phyloP scores from a whole-genome alignment of 2,113 vertebrate species.

The Callospermophilus lateralis region DNA sequence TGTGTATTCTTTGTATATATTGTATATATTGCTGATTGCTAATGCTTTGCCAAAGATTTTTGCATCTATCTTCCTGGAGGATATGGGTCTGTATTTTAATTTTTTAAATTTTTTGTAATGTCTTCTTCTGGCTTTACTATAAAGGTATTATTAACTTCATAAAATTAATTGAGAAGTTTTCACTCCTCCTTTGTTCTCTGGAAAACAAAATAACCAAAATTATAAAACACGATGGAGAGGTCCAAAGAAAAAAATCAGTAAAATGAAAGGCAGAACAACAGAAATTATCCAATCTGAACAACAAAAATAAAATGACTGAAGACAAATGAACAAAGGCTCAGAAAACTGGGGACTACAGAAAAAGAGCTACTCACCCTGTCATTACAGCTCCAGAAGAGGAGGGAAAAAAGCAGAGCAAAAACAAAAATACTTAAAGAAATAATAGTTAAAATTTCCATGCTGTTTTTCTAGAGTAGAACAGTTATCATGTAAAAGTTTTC shows the following conservation, averaged over 20 bases:
- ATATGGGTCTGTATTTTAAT: neutral
- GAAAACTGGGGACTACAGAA: neutral
- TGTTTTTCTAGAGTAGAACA: neutral
- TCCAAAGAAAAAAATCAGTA: neutral
- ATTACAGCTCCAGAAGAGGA: neutral
- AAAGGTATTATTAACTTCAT: neutral
- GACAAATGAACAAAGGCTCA: neutral
- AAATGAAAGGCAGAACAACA: neutral
- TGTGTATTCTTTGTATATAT: neutral
- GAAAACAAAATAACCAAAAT: constrained; percentile 27
- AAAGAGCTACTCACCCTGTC: neutral
- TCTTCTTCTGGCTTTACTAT: neutral
- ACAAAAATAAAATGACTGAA: neutral
- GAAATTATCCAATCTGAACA: neutral
- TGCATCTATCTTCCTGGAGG: neutral
- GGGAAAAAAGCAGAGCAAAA: neutral
- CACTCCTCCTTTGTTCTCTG: neutral
- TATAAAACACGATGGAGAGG: neutral
- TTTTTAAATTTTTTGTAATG: neutral
- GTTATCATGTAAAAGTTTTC: neutral
- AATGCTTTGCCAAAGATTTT: neutral
- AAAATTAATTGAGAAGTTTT: neutral
- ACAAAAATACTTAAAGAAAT: neutral
- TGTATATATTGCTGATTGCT: neutral
- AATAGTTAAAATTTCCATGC: neutral